Evolutionary conservation across 2,797 vertebrate genomes (phyloP), one percentile per base, ranked within the genome.

Genomic region (Rhinophrynus dorsalis): DNA sequence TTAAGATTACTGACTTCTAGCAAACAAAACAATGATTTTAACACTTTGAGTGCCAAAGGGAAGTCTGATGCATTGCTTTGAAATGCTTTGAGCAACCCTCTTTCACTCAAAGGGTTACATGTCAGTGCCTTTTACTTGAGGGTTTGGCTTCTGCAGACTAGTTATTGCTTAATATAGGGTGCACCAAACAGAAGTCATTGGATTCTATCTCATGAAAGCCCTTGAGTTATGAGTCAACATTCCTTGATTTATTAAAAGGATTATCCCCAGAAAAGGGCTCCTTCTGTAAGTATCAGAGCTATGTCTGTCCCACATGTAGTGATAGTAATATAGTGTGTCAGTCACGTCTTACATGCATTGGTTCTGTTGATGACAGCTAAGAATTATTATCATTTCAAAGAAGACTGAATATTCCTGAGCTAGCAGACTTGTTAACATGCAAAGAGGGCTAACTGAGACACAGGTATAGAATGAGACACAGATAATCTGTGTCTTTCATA

Each of bases 171-270:
- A 57, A 57, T 38, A 5, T 27, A 27, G 40, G 51, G 24, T 42
- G 51, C 24, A 35, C 12, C 5, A 50, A 44, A 37, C 45, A n/a
- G 3, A 23, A 59, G 67, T 60, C 56, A 15, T 21, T 35, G 21
- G 6, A 55, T 62, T 62, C 20, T 21, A 6, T 70, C 63, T 62
- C 50, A 70, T 54, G 54, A 55, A n/a, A 70, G 42, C 37, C 42
- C 21, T 32, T 47, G 38, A 55, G 63, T 55, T 70, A 70, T 24
- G 20, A 47, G 18, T 17, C 29, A 17, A 24, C 68, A 62, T 62
- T 70, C 58, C 59, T 55, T 20, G 20, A 45, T 45, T 55, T 55
- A 70, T 69, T 69, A 69, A 61, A 17, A 54, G 57, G 67, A 69
- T 69, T 69, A 69, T 69, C 38, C 47, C 21, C 45, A 38, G 15